These are phyloP conservation scores for Abrostola tripartita DNA, from an alignment of 2,888 invertebrate species.

Conservation along the genomic window DNA sequence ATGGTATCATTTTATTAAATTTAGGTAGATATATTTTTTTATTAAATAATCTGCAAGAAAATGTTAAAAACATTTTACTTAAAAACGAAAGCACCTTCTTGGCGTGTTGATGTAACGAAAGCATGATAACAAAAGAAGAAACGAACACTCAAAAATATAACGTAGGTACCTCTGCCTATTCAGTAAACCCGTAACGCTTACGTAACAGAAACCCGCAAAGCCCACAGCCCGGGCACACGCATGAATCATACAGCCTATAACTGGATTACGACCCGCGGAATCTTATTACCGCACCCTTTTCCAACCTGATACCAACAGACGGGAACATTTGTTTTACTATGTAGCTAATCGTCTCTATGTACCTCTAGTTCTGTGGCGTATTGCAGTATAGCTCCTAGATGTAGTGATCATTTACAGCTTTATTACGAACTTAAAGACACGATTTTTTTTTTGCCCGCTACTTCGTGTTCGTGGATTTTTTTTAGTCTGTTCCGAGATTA, in stretches of 20 bases:
- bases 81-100: no score
- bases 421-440: no score
- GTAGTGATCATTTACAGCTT: no score
- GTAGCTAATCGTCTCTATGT: constrained; percentile 66
- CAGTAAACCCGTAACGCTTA: neutral
- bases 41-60: no score
- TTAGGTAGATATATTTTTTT: no score
- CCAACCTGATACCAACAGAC: constrained; percentile 75
- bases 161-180: neutral
- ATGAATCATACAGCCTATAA: constrained; percentile 85
- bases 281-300: constrained; percentile 85
- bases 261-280: constrained; percentile 79
- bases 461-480: no score
- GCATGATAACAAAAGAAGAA: neutral
- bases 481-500: no score
- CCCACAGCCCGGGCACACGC: constrained; percentile 57
- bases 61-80: no score
- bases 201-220: constrained; percentile 45
- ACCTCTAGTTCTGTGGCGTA: constrained; percentile 39
- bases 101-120: no score
- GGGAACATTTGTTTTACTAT: constrained; percentile 61
- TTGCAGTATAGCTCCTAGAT: constrained; percentile 16
- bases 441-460: no score
- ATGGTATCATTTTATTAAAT: no score
- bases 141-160: neutral